Evolutionary conservation across 1,140 invertebrate species (phyloP).

Genomic region (Tetraneura akinire): DNA sequence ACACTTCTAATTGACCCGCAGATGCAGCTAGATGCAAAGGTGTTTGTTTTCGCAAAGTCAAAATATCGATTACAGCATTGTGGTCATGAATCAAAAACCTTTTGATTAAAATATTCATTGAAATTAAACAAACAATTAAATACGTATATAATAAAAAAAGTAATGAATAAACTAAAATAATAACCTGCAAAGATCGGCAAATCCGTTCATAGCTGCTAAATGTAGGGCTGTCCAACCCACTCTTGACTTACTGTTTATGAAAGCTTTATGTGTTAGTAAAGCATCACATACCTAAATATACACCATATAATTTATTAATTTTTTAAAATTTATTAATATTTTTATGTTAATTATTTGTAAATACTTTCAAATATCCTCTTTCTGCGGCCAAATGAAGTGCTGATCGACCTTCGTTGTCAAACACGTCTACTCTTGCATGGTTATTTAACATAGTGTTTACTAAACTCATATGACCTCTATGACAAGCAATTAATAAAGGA

Average conservation of each 20-base stretch:
- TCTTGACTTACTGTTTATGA: slow-evolving; percentile 93
- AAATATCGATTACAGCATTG: slow-evolving; percentile 90
- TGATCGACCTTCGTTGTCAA: slow-evolving; percentile 93
- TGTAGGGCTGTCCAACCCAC: slow-evolving; percentile 82
- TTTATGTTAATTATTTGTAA: background rate
- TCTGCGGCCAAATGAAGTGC: slow-evolving; percentile 95
- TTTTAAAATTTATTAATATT: background rate
- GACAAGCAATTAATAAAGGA: slow-evolving; percentile 88
- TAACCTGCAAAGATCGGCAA: slow-evolving; percentile 70
- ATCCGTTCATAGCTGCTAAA: slow-evolving; percentile 93
- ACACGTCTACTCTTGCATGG: slow-evolving; percentile 96
- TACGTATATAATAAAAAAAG: background rate
- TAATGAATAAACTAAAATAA: background rate
- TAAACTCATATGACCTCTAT: slow-evolving; percentile 61
- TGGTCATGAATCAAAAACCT: slow-evolving; percentile 91
- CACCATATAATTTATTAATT: background rate
- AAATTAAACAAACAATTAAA: background rate
- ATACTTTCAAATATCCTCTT: slow-evolving; percentile 82
- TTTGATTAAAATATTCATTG: background rate
- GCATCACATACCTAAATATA: slow-evolving; percentile 89
- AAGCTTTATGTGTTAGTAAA: slow-evolving; percentile 93
- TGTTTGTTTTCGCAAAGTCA: slow-evolving; percentile 88
- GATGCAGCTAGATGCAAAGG: slow-evolving; percentile 87
- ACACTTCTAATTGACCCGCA: slow-evolving; percentile 92
- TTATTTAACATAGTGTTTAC: slow-evolving; percentile 82